These are phyloP conservation scores for Marisa cornuarietis DNA, from an alignment of 1,140 invertebrate species.

Conservation along the genomic window DNA sequence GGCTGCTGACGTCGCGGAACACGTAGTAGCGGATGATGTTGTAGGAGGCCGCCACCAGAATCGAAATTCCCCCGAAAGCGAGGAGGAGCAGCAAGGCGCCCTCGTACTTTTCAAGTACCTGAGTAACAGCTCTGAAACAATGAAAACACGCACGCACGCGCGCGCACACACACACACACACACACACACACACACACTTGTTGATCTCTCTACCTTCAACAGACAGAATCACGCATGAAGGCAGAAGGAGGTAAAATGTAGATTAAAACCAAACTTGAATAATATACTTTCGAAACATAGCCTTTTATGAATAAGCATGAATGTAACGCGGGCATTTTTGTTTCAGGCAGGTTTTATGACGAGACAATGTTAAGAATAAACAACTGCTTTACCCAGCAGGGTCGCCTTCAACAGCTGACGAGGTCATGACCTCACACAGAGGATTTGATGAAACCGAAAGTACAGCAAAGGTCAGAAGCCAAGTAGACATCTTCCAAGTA, in stretches of 20 bases:
- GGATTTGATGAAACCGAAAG: too few relatives aligned
- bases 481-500: too few relatives aligned
- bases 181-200: not conserved
- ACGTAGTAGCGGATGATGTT: conserved; percentile 52
- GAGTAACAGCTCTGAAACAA: not conserved
- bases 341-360: too few relatives aligned
- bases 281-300: not conserved
- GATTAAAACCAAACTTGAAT: not conserved
- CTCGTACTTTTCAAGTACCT: conserved; percentile 43
- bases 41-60: conserved; percentile 51
- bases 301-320: not conserved
- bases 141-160: not conserved
- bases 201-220: not conserved
- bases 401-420: too few relatives aligned
- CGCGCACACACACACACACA: not conserved
- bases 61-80: conserved; percentile 53
- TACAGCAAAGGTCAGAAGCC: too few relatives aligned
- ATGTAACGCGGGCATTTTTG: too few relatives aligned
- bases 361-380: too few relatives aligned
- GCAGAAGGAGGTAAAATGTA: not conserved
- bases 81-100: conserved; percentile 48
- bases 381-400: too few relatives aligned
- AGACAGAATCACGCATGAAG: too few relatives aligned
- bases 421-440: too few relatives aligned
- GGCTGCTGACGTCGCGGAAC: conserved; percentile 52